These are phyloP conservation scores for Tetramorium bicarinatum DNA, from an alignment of 2,888 invertebrate species.

Conservation along the genomic window DNA sequence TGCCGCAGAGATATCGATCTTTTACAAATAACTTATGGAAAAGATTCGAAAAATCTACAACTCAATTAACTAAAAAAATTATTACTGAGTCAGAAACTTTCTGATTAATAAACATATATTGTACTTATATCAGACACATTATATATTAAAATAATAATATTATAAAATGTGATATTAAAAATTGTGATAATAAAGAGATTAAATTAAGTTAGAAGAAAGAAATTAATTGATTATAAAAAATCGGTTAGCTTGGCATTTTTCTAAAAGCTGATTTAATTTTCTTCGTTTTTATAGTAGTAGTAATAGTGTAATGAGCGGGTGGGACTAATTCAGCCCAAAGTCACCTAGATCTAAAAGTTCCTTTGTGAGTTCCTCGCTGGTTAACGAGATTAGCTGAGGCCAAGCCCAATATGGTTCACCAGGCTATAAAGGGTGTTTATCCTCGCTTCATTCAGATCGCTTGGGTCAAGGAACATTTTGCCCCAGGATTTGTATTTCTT, in stretches of 20 bases:
- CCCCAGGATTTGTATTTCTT: neutral
- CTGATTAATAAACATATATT: neutral
- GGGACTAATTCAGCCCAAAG: too few relatives aligned
- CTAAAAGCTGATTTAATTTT: neutral
- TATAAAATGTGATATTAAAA: too few relatives aligned
- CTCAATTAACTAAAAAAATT: neutral
- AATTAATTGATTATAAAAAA: neutral
- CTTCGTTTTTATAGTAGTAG: neutral
- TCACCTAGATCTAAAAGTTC: too few relatives aligned
- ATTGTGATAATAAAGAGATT: neutral
- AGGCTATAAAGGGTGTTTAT: too few relatives aligned
- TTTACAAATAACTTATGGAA: neutral
- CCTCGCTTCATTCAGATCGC: too few relatives aligned
- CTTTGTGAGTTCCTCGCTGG: too few relatives aligned
- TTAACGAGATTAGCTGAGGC: too few relatives aligned
- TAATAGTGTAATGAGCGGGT: too few relatives aligned
- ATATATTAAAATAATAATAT: neutral
- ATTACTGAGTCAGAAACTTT: neutral
- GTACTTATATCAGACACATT: neutral
- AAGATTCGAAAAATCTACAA: neutral
- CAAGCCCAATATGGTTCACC: too few relatives aligned
- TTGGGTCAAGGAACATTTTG: too few relatives aligned
- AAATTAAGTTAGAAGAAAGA: neutral
- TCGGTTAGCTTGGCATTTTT: neutral
- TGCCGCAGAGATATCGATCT: conserved; percentile 3